Percentiles rank a stretch among this genome's conserved stretches.
Evolutionary conservation across 2,888 invertebrate species (phyloP).

Genomic region (Hanleya hanleyi): DNA sequence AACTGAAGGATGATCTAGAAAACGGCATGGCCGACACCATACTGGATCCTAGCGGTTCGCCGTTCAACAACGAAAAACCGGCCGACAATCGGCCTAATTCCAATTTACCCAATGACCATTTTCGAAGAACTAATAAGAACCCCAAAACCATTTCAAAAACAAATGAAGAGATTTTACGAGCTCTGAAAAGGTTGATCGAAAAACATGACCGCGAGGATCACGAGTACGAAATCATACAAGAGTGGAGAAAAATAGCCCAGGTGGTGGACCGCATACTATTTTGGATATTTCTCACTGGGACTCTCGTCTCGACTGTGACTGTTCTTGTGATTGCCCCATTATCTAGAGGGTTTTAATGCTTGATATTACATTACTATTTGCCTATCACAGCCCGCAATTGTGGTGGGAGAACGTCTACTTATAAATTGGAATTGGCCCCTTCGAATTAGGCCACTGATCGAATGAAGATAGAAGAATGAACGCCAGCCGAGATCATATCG

Average conservation of each 20-base stretch:
- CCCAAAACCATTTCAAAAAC: slow-evolving; percentile 37
- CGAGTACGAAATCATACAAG: slow-evolving; percentile 74
- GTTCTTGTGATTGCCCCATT: slow-evolving; percentile 76
- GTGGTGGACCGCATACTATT: slow-evolving; percentile 76
- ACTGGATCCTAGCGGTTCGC: neutral
- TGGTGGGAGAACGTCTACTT: too few relatives aligned
- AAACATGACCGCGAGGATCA: slow-evolving; percentile 74
- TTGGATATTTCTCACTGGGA: slow-evolving; percentile 76
- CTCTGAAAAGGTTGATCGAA: slow-evolving; percentile 74
- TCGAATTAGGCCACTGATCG: too few relatives aligned
- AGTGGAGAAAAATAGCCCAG: slow-evolving; percentile 77
- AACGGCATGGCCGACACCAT: slow-evolving; percentile 31
- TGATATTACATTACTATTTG: too few relatives aligned
- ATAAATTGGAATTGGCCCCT: too few relatives aligned
- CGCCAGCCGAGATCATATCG: too few relatives aligned
- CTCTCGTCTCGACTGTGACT: slow-evolving; percentile 74
- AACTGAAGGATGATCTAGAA: slow-evolving; percentile 68
- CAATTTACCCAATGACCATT: neutral
- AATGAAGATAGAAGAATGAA: too few relatives aligned
- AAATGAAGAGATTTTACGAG: slow-evolving; percentile 74
- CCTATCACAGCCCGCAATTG: too few relatives aligned
- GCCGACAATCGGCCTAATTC: neutral
- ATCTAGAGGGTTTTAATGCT: slow-evolving; percentile 34
- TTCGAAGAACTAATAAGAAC: neutral
- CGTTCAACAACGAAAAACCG: slow-evolving; percentile 8